These are phyloP conservation scores for Turritopsis dohrnii DNA, from an alignment of 30 jellyfish, hydroid and myxozoan genomes.

Conservation along the genomic window DNA sequence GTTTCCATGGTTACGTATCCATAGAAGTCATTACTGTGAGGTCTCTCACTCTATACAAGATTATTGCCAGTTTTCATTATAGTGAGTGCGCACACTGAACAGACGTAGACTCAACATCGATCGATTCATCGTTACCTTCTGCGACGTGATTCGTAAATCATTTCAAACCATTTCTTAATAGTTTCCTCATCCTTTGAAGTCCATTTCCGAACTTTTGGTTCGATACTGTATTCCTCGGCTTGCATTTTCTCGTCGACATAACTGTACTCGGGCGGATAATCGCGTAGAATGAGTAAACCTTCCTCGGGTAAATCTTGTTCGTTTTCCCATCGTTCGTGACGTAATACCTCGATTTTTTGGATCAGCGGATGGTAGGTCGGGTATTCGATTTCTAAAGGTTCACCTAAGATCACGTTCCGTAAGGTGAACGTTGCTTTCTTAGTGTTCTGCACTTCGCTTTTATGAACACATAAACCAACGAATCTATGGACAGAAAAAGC, in stretches of 20 bases:
- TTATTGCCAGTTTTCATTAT: too few species aligned
- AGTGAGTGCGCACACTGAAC: too few species aligned
- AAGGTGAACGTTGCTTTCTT: constrained; percentile 61
- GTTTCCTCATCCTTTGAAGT: constrained; percentile 31
- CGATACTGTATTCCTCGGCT: constrained; percentile 81
- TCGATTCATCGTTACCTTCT: not conserved
- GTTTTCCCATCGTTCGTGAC: constrained; percentile 79
- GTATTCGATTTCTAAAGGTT: constrained; percentile 79
- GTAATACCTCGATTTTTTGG: constrained; percentile 86
- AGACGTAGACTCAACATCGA: not conserved
- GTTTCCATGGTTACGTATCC: too few species aligned
- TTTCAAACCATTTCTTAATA: constrained; percentile 18
- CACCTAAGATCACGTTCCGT: constrained; percentile 77
- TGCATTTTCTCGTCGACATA: constrained; percentile 68
- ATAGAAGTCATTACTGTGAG: too few species aligned
- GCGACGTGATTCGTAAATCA: constrained; percentile 21
- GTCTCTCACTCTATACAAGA: too few species aligned
- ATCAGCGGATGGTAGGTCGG: constrained; percentile 76
- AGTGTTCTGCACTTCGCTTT: constrained; percentile 39
- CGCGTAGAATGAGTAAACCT: constrained; percentile 68
- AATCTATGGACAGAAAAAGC: constrained; percentile 42
- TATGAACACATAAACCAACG: constrained; percentile 78
- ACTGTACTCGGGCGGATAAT: constrained; percentile 80
- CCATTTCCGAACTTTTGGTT: constrained; percentile 46
- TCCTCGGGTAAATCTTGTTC: constrained; percentile 11